These are phyloP conservation scores for Camelus bactrianus DNA, from an alignment of 2,113 vertebrate genomes.

Conservation along the genomic window DNA sequence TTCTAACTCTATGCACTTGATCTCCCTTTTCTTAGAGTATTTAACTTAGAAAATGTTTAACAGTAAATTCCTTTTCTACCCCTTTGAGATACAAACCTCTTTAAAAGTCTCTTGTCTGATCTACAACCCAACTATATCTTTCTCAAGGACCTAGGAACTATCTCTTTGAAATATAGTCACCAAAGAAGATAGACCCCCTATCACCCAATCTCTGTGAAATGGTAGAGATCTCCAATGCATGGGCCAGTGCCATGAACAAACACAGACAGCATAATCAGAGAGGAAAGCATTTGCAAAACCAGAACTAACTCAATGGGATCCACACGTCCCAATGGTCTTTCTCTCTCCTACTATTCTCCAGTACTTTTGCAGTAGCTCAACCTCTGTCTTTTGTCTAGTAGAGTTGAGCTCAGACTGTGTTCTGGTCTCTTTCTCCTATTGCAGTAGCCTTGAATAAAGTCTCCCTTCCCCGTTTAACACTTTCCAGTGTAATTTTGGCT, in stretches of 20 bases:
- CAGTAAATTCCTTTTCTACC: neutral
- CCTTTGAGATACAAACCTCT: neutral
- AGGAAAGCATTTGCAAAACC: neutral
- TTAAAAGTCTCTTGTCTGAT: neutral
- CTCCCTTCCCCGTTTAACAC: neutral
- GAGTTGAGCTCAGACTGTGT: neutral
- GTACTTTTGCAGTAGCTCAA: neutral
- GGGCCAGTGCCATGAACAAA: neutral
- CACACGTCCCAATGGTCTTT: too few species aligned
- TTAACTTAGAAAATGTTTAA: neutral
- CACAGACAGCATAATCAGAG: neutral
- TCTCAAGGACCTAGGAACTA: neutral
- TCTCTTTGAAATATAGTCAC: neutral
- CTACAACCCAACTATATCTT: neutral
- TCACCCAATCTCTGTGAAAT: neutral
- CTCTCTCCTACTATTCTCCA: neutral
- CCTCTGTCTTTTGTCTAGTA: neutral
- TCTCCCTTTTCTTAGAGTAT: neutral
- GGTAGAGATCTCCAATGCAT: neutral
- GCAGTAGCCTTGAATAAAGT: neutral
- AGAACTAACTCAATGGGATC: neutral
- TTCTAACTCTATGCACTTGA: neutral
- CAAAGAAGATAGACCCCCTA: neutral
- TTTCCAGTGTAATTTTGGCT: neutral
- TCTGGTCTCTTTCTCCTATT: accelerated